Conservation (phyloP, 2,797 vertebrate genomes). For the Euthynnus affinis region DNA sequence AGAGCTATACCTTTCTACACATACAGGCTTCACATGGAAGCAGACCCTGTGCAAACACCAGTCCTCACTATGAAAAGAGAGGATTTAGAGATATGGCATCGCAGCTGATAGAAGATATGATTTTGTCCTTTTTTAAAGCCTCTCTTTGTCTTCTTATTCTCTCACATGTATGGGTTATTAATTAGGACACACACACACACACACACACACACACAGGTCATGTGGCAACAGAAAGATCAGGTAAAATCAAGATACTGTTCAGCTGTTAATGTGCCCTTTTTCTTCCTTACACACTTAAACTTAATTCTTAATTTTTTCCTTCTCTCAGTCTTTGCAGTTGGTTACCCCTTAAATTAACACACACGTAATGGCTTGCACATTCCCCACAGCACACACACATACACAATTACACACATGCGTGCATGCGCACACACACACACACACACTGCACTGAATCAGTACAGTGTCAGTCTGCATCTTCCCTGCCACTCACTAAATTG, state of each 20-base stretch:
- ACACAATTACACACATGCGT: not conserved
- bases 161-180: slow-evolving; percentile 65
- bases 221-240: slow-evolving; percentile 39
- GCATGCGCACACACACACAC: slow-evolving; percentile 14
- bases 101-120: slow-evolving; percentile 63
- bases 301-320: not conserved
- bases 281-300: slow-evolving; percentile 1
- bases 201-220: slow-evolving; percentile 49
- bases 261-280: slow-evolving; percentile 8
- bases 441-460: slow-evolving; percentile 59
- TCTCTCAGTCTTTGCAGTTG: slow-evolving; percentile 5
- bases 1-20: slow-evolving; percentile 64
- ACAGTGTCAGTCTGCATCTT: slow-evolving; percentile 84
- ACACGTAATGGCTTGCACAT: slow-evolving; percentile 18
- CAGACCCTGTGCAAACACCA: slow-evolving; percentile 70
- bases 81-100: slow-evolving; percentile 73
- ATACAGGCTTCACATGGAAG: slow-evolving; percentile 64
- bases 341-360: slow-evolving; percentile 25
- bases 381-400: slow-evolving; percentile 12
- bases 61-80: slow-evolving; percentile 68
- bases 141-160: slow-evolving; percentile 51
- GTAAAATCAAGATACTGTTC: slow-evolving; percentile 46
- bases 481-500: slow-evolving; percentile 88
- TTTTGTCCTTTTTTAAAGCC: slow-evolving; percentile 54
- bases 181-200: slow-evolving; percentile 56